Base-by-base conservation (phyloP, 1,140 invertebrate genomes). In the Drosophila bifasciata region DNA sequence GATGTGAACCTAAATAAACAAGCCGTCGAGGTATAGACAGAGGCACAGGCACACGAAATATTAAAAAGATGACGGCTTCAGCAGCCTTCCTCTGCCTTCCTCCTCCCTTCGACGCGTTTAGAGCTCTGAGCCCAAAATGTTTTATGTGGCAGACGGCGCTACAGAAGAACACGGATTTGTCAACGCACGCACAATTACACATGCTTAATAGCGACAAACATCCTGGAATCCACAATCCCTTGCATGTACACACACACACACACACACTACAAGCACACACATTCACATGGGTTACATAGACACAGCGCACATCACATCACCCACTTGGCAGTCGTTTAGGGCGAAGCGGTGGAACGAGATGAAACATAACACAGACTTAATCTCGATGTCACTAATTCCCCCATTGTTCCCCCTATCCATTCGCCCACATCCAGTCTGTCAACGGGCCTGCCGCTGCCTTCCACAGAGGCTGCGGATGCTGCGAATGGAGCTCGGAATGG, bases 181-280 rank as follows among this genome's bases (percentile, higher is more conserved):
- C 73, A 79, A 79, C 62, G 75, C 75, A 88, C 78, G 83, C 83
- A 88, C 83, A 88, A 88, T 88, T 88, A 88, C 83, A 88, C 79
- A 61, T 71, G 57, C 83, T 77, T 81, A 88, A 86, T 88, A 76
- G 74, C 56, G 49, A 76, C 72, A 69, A 69, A 68, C 71, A 77
- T 85, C 58, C 77, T 70, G 57, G 48, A 46, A 46, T 4, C 3
- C 32, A 13, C 0, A 3, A 56, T 21, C n/a, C 5, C 46, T 46
- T 43, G 15, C 39, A 56, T n/a, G n/a, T 36, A 56, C 50, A 46
- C 21, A 51, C 19, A 15, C 32, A 49, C 43, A 58, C 17, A 36
- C 11, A 41, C 2, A 15, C 1, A 58, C 17, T n/a, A 36, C 6
- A 41, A 1, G n/a, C 2, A 61, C 61, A 68, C 48, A 44, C 72